Evolutionary conservation across 2,888 invertebrate species (phyloP).

Genomic region (Gymnosoma rotundatum): DNA sequence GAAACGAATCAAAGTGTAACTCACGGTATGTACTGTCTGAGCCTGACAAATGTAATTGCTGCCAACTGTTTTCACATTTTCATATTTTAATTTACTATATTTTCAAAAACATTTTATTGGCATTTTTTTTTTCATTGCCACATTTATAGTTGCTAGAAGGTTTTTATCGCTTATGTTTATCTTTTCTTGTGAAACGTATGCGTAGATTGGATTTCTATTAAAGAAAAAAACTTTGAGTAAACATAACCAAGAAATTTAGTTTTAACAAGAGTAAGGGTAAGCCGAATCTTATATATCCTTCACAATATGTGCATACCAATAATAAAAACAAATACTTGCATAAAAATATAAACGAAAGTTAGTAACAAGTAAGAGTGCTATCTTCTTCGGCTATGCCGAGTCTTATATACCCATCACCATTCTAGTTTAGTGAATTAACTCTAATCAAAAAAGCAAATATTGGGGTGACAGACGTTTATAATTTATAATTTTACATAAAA

Average conservation of each 20-base stretch:
- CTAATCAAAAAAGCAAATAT: too few relatives aligned
- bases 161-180: constrained; percentile 66
- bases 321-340: too few relatives aligned
- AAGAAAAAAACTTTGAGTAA: constrained; percentile 12
- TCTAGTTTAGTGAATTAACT: too few relatives aligned
- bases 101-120: constrained; percentile 24
- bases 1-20: constrained; percentile 43
- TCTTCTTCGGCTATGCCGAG: too few relatives aligned
- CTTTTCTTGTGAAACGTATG: constrained; percentile 67
- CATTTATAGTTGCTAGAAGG: constrained; percentile 44
- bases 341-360: too few relatives aligned
- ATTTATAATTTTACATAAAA: too few relatives aligned
- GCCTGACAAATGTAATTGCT: constrained; percentile 45
- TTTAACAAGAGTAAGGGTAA: too few relatives aligned
- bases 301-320: too few relatives aligned
- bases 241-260: constrained; percentile 39
- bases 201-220: constrained; percentile 60
- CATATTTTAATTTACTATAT: constrained; percentile 59
- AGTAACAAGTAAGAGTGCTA: too few relatives aligned
- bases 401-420: too few relatives aligned
- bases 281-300: too few relatives aligned
- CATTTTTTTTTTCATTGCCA: constrained; percentile 5
- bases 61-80: constrained; percentile 63
- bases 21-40: constrained; percentile 28
- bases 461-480: too few relatives aligned